Base-by-base conservation (phyloP, 2,888 invertebrate genomes). In the Perizoma flavofasciatum region DNA sequence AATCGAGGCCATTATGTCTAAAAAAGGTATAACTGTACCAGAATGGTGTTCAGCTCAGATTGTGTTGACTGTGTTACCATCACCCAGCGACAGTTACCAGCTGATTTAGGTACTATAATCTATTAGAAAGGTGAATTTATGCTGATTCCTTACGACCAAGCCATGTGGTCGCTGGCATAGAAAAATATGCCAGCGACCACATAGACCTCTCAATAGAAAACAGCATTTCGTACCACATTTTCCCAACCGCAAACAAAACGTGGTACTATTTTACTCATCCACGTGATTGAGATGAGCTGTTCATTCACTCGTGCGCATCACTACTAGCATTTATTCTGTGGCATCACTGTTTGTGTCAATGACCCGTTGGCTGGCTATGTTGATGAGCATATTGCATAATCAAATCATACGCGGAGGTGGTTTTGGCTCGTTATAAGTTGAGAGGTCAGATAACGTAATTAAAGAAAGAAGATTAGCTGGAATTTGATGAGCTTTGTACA, bases 291-390 rank as follows among this genome's bases (percentile, higher is more conserved):
- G 67, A 69, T 66, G 69, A 59, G 62, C 33, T 63, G 69, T 69
- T 69, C 70, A 70, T 72, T 71, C 70, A 71, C 63, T 70, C 66
- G 55, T 54, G 67, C 66, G 64, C 67, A 67, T 70, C 63, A 39
- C 43, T 9, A 61, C 61, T 61, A 10, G 2, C 46, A 44, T 6
- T 3, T 61, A 56, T 10, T 56, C 61, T 61, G 56, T 53, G 60
- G n/a, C 35, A 37, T 37, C 22, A 33, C 43, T 67, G 67, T 67
- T 63, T 55, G 55, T 62, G 69, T 68, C 70, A 67, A 51, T 67
- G 71, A 67, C 66, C 70, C 67, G 6, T 1, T 37, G 41, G 46
- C 6, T 62, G 66, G 63, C 64, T 7, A 63, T 63, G 61, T 43
- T 48, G 67, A 65, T 59, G 67, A 61, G 61, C 9, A 43, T 10